These are phyloP conservation scores for Melipona beecheii DNA, from an alignment of 2,888 invertebrate genomes.

Conservation along the genomic window DNA sequence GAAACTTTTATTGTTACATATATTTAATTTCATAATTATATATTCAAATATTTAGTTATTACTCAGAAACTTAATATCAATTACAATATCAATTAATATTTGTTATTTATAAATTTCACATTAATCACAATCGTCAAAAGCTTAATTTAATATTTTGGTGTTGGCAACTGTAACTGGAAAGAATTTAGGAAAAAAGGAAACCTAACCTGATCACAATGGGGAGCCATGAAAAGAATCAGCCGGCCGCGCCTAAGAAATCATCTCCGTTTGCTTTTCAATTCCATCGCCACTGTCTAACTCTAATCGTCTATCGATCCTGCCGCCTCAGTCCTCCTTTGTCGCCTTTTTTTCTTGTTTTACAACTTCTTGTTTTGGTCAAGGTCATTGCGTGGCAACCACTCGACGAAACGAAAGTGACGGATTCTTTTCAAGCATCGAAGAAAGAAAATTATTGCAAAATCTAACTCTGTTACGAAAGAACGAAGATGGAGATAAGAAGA, in stretches of 20 bases:
- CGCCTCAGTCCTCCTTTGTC: conserved; percentile 36
- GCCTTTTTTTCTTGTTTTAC: conserved; percentile 15
- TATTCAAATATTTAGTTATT: too few species aligned
- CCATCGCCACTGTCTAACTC: conserved; percentile 47
- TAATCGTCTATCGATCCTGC: conserved; percentile 62
- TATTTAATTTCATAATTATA: too few species aligned
- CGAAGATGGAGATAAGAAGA: neutral
- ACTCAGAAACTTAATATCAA: too few species aligned
- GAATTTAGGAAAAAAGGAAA: conserved; percentile 27
- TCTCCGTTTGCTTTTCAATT: conserved; percentile 17
- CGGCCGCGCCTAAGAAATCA: conserved; percentile 61
- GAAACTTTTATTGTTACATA: too few species aligned
- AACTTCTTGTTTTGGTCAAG: conserved; percentile 26
- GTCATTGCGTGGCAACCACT: conserved; percentile 38
- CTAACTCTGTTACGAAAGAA: conserved; percentile 26
- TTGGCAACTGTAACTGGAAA: neutral
- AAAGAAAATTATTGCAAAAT: conserved; percentile 12
- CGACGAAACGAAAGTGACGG: neutral
- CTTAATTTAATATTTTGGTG: neutral
- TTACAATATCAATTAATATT: too few species aligned
- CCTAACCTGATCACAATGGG: neutral
- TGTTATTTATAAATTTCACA: too few species aligned
- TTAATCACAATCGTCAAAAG: too few species aligned
- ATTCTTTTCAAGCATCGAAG: neutral
- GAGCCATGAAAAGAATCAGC: conserved; percentile 29